A percentile compares a stretch with the other conserved stretches of the same genome.
Evolutionary conservation across 2,888 invertebrate genomes (phyloP).

Genomic region (Ectobius pallidus): DNA sequence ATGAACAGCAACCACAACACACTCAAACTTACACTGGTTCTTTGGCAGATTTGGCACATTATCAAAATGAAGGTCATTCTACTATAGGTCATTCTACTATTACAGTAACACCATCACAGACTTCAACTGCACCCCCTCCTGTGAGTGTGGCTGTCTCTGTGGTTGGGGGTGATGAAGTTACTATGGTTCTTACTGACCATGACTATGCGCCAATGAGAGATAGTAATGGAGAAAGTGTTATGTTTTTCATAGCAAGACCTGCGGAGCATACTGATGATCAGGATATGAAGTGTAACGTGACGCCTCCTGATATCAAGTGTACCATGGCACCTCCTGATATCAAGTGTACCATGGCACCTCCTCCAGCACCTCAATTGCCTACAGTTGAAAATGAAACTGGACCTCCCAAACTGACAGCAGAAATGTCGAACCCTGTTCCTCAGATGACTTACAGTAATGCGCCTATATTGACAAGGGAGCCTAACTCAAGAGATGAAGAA

Average conservation of each 20-base stretch:
- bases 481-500: background rate
- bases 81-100: conserved; percentile 1
- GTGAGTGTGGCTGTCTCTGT: conserved; percentile 31
- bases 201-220: conserved; percentile 53
- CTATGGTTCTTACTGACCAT: conserved; percentile 67
- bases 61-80: conserved; percentile 45
- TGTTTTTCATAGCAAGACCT: conserved; percentile 36
- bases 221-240: conserved; percentile 31
- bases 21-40: conserved; percentile 42
- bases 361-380: conserved; percentile 2
- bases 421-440: no score
- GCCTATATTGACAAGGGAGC: conserved; percentile 13
- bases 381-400: conserved; percentile 7
- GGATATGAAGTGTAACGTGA: background rate
- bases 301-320: no score
- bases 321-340: no score
- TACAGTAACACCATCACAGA: conserved; percentile 27
- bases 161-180: conserved; percentile 57
- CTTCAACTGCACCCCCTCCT: conserved; percentile 33
- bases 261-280: background rate
- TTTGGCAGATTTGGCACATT: conserved; percentile 9
- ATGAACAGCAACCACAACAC: conserved; percentile 35
- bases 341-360: no score
- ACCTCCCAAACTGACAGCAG: background rate
- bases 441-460: no score